These are phyloP conservation scores for Entosphenus tridentatus DNA, from an alignment of 2,113 vertebrate species.

Conservation along the genomic window DNA sequence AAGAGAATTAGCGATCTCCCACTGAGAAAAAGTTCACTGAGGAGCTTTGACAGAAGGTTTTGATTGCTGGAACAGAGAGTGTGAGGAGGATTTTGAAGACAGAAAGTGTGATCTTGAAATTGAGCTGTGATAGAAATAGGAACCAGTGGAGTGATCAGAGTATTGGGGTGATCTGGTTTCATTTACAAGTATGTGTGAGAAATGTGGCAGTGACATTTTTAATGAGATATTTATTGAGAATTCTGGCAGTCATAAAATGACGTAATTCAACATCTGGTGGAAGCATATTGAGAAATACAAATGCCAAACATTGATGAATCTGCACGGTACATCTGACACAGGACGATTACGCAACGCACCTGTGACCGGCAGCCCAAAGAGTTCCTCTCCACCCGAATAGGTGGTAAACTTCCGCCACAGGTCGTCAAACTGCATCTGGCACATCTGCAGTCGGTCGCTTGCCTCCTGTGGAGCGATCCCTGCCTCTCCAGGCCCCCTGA, in stretches of 20 bases:
- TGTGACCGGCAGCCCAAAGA: constrained; percentile 38
- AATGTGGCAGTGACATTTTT: neutral
- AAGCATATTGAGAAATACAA: neutral
- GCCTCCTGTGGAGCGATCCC: constrained; percentile 31
- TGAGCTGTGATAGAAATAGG: too few relatives aligned
- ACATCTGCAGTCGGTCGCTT: constrained; percentile 34
- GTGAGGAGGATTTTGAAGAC: too few relatives aligned
- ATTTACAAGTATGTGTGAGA: too few relatives aligned
- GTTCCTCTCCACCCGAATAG: constrained; percentile 34
- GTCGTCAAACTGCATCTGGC: constrained; percentile 38
- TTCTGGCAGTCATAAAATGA: neutral
- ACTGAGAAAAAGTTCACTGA: too few relatives aligned
- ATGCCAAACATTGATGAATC: neutral
- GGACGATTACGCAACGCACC: constrained; percentile 15
- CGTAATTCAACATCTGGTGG: neutral
- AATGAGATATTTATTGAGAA: neutral
- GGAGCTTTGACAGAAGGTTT: too few relatives aligned
- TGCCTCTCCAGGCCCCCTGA: constrained; percentile 28
- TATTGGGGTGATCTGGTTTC: too few relatives aligned
- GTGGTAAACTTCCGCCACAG: constrained; percentile 36
- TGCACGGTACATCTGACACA: too few relatives aligned
- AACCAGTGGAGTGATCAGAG: too few relatives aligned
- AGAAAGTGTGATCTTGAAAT: too few relatives aligned
- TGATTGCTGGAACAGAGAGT: too few relatives aligned
- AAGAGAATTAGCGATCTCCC: too few relatives aligned